A percentile compares a stretch with the other conserved stretches of the same genome.
phyloP scores from a whole-genome alignment of 2,113 vertebrate genomes.

The Siphamia tubifer region DNA sequence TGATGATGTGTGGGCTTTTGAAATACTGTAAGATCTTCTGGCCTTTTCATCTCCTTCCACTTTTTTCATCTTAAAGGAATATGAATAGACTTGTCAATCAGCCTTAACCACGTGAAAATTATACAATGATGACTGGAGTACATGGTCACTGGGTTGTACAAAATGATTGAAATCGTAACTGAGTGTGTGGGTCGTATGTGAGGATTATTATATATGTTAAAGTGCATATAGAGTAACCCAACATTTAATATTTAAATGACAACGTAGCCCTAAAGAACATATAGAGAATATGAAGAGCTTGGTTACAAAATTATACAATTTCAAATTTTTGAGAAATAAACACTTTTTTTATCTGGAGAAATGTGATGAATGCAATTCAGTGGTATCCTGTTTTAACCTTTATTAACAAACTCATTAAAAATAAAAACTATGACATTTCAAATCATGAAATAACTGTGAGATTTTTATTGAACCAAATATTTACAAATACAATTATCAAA shows the following conservation, averaged over 20 bases:
- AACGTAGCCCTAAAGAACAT: too few relatives aligned
- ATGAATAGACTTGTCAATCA: constrained; percentile 61
- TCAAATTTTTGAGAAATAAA: too few relatives aligned
- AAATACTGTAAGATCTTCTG: constrained; percentile 35
- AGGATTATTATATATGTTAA: background rate
- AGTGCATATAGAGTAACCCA: background rate
- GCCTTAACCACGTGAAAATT: constrained; percentile 53
- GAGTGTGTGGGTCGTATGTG: background rate
- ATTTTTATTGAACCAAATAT: too few relatives aligned
- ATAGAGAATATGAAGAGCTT: too few relatives aligned
- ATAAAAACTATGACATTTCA: too few relatives aligned
- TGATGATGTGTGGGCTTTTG: constrained; percentile 23
- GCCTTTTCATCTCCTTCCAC: constrained; percentile 47
- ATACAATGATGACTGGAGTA: constrained; percentile 19
- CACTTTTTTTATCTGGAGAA: too few relatives aligned
- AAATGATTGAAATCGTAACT: constrained; percentile 19
- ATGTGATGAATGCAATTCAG: too few relatives aligned
- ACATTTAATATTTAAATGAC: background rate
- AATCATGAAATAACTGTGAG: too few relatives aligned
- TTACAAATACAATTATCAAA: too few relatives aligned
- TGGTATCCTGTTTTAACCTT: too few relatives aligned
- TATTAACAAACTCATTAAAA: too few relatives aligned
- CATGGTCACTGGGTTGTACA: constrained; percentile 9
- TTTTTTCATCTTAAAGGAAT: constrained; percentile 45
- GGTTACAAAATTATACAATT: too few relatives aligned